phyloP scores from a whole-genome alignment of 1,140 invertebrate genomes.

The Polypedilum pembai region DNA sequence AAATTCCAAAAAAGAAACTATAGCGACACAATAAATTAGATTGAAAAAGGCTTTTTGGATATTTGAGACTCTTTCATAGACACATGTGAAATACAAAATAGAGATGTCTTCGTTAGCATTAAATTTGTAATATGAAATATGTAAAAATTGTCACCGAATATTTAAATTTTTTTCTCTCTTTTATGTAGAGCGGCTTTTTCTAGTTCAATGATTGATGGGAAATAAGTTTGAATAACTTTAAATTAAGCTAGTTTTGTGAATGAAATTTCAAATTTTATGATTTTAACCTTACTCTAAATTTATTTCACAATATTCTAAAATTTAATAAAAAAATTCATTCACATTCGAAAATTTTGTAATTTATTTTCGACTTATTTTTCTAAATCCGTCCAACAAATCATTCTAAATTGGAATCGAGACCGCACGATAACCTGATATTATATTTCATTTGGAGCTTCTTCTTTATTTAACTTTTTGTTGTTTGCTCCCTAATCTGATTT shows the following conservation, averaged over 20 bases:
- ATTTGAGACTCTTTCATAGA: not conserved
- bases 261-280: too few species aligned
- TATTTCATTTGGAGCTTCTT: not conserved
- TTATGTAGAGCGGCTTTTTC: not conserved
- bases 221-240: not conserved
- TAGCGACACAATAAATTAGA: slow-evolving; percentile 7
- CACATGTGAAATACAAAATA: not conserved
- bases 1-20: slow-evolving; percentile 5
- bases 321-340: too few species aligned
- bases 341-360: too few species aligned
- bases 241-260: too few species aligned
- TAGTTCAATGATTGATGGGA: not conserved
- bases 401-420: not conserved
- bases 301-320: too few species aligned
- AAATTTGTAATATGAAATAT: not conserved
- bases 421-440: not conserved
- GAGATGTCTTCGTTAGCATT: not conserved
- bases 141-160: not conserved
- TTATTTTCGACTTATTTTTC: not conserved
- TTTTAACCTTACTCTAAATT: too few species aligned
- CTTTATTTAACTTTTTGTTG: not conserved
- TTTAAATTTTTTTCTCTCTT: not conserved
- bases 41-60: not conserved
- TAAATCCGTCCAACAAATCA: not conserved
- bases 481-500: not conserved